phyloP scores from a whole-genome alignment of 2,113 vertebrate species.

The Tragelaphus buxtoni region DNA sequence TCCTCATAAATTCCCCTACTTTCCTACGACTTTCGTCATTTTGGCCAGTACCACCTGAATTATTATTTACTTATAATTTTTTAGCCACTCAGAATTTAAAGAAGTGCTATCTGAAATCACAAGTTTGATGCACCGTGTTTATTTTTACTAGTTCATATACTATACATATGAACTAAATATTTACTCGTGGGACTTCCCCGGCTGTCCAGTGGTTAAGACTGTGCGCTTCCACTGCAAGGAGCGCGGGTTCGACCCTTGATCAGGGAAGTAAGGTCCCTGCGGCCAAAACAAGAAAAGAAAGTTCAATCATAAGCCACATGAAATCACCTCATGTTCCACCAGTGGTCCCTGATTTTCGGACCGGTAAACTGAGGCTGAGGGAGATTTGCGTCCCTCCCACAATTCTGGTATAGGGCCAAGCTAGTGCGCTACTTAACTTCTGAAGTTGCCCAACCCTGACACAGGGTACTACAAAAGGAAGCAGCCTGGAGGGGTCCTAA shows the following conservation, averaged over 20 bases:
- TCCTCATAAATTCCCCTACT: background rate
- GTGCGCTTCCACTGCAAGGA: background rate
- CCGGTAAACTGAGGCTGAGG: background rate
- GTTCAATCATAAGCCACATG: background rate
- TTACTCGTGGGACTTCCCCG: background rate
- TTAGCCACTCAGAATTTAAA: background rate
- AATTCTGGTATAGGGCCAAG: background rate
- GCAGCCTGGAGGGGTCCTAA: background rate
- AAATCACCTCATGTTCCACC: background rate
- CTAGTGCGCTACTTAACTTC: background rate
- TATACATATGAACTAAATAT: background rate
- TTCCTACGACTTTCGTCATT: background rate
- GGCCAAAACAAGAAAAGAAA: background rate
- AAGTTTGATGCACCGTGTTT: background rate
- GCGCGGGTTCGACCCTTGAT: background rate
- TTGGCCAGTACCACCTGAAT: background rate
- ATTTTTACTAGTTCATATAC: background rate
- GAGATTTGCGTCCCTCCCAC: background rate
- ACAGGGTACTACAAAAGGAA: background rate
- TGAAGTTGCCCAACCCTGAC: background rate
- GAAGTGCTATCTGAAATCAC: background rate
- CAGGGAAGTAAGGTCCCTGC: background rate
- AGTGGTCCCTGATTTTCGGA: background rate
- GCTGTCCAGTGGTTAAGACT: background rate
- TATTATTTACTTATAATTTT: background rate